Percentiles rank a stretch among this genome's conserved stretches.
phyloP scores from a whole-genome alignment of 2,113 vertebrate species.

The Myanophis thanlyinensis region DNA sequence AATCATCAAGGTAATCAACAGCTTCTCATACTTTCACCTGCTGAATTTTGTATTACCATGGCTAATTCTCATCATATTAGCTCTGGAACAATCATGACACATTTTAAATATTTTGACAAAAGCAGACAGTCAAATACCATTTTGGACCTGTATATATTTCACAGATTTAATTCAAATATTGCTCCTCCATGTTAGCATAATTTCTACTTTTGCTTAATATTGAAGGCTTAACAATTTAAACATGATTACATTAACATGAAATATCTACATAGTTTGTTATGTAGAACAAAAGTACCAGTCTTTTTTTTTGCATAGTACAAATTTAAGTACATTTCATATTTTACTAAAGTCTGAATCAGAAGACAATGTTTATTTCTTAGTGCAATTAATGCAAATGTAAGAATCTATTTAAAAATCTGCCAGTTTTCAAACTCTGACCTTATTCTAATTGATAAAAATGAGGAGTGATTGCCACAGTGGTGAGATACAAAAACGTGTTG shows the following conservation, averaged over 20 bases:
- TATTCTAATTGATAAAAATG: neutral
- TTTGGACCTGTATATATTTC: neutral
- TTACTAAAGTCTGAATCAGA: neutral
- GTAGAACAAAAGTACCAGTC: neutral
- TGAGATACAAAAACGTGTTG: neutral
- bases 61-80: neutral
- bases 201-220: neutral
- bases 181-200: neutral
- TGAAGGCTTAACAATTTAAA: neutral
- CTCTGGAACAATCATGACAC: neutral
- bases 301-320: neutral
- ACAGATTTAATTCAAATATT: neutral
- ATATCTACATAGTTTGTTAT: neutral
- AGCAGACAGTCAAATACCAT: neutral
- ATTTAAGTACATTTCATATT: neutral
- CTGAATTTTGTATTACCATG: neutral
- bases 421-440: neutral
- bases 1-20: neutral
- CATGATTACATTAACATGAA: neutral
- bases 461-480: neutral
- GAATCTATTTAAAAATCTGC: neutral
- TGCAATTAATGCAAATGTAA: neutral
- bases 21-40: neutral
- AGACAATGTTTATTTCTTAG: neutral
- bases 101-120: neutral